phyloP scores from a whole-genome alignment of 2,797 vertebrate genomes.

The Hephaestus fuliginosus region DNA sequence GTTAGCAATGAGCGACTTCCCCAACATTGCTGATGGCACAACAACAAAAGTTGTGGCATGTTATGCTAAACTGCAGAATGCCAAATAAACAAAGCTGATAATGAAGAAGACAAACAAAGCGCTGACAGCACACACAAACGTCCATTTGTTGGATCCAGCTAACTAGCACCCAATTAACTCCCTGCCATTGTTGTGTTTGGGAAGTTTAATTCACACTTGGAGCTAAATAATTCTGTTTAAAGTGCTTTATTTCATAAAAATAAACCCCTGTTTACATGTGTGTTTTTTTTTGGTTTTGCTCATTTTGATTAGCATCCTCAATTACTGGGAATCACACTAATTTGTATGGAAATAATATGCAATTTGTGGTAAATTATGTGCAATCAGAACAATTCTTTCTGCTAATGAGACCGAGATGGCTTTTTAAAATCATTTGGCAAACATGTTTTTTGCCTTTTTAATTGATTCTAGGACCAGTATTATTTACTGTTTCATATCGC shows the following conservation, averaged over 20 bases:
- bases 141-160: conserved; percentile 25
- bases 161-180: conserved; percentile 54
- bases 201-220: conserved; percentile 25
- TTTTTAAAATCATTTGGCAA: conserved; percentile 14
- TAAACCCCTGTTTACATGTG: conserved; percentile 33
- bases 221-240: conserved; percentile 22
- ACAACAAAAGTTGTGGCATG: background rate
- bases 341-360: conserved; percentile 61
- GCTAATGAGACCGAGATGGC: conserved; percentile 38
- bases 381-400: conserved; percentile 33
- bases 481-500: background rate
- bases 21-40: background rate
- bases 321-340: conserved; percentile 41
- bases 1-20: background rate
- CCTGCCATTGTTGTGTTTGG: conserved; percentile 32
- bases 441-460: conserved; percentile 23
- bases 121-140: conserved; percentile 22
- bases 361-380: conserved; percentile 50
- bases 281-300: conserved; percentile 49
- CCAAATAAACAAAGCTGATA: conserved; percentile 27
- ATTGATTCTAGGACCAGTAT: background rate
- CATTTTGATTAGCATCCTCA: conserved; percentile 48
- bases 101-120: conserved; percentile 28
- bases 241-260: conserved; percentile 26
- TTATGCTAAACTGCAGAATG: conserved; percentile 23